Base-by-base conservation (phyloP, 2,888 invertebrate genomes). In the Scaptodrosophila latifasciaeformis region DNA sequence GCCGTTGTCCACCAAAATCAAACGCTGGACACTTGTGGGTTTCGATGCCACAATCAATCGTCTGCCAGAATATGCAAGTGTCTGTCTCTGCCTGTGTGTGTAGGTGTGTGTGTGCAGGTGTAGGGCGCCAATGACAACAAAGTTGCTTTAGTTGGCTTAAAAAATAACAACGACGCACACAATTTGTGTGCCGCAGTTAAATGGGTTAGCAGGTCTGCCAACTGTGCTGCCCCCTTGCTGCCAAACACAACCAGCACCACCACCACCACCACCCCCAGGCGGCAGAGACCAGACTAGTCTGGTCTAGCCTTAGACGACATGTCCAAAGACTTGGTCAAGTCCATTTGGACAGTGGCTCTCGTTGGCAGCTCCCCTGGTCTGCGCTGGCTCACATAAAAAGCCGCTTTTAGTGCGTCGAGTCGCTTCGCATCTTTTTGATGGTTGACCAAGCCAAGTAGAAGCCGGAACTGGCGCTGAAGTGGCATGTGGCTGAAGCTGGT, bases 391-490 rank as follows among this genome's bases (percentile, higher is more conserved):
- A 65, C 63, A 67, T 64, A 62, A 70, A 72, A 77, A 64, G 58
- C 65, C 45, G 75, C 75, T 74, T 76, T 76, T 63, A 61, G 55
- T 68, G 70, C 74, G 78, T 74, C 75, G 62, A 65, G 65, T 57
- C 62, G 31, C 35, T 2, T 13, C 35, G 35, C 35, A 10, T 31
- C 12, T 35, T 13, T 15, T 35, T 35, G 35, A 35, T 13, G 17
- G 15, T 9, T 35, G 15, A 17, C 37, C 5, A 12, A 6, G 34
- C 34, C 13, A 17, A 24, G 24, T 17, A 37, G 37, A 72, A 72
- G 72, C 72, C 72, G 72, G 72, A 72, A 72, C 72, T 72, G 67
- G 58, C 65, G 56, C 56, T 49, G 50, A 21, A 54, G 37, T 44
- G 15, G 49, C 43, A 27, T 24, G 46, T 37, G 62, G 67, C 67